Base-by-base conservation (phyloP, 1,140 invertebrate genomes). In the Ridgeia piscesae region DNA sequence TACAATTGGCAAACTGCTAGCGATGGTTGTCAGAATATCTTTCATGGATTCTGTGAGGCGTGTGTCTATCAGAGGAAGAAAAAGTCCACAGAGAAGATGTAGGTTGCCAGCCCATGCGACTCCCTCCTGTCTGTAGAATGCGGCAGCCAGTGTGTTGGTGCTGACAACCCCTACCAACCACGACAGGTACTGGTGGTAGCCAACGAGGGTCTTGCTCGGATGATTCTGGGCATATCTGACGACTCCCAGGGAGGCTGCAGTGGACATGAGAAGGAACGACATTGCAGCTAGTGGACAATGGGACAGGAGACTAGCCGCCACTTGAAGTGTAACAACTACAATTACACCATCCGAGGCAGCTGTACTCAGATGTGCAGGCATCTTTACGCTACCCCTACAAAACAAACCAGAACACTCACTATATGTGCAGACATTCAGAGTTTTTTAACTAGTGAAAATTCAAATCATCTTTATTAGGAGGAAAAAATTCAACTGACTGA, bases 1-100 rank as follows among this genome's bases (percentile, higher is more conserved):
- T 33, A 95, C 92, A 93, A 95, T 94, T 9, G 94, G 92, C 33
- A 94, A 94, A 33, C 94, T 94, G 88, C 93, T 94, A 27, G 93
- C 91, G 6, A 94, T 93, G 91, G 94, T 92, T 33, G 94, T 93
- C 21, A 93, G 34, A 33, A 94, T 50, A 58, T 92, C 93, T 50
- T 92, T 91, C 9, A 91, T 91, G 27, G 58, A 77, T 21, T 77
- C 58, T 93, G 90, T 14, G 89, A 50, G n/a, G 93, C 93, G 2
- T 94, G 48, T 91, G 94, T 93, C 1, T 88, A 42, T 31, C 91
- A 91, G 1, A 93, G 92, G 77, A 93, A n/a, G 11, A 94, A 77
- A 35, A 93, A 93, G 34, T 89, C 92, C 0, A 93, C 50, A 31
- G 93, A 89, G 91, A 94, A 93, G 34, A 94, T 92, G 9, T 93